Conservation (phyloP, 92 coral and sea anemone species). For the Phenganax subtilis region DNA sequence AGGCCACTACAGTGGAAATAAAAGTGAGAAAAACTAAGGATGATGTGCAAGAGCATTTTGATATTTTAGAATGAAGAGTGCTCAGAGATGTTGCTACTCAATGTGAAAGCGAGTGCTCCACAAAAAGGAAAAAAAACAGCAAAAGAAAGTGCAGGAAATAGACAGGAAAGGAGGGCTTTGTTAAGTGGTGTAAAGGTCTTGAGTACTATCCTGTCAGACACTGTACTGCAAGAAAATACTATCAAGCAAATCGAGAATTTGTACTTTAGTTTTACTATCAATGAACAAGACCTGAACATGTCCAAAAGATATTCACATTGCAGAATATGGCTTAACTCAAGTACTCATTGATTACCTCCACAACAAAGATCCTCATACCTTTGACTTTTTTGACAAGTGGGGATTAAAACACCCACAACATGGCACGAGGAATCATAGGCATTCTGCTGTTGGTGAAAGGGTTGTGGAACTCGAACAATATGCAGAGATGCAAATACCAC, state of each 20-base stretch:
- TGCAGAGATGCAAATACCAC: not conserved
- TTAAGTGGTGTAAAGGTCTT: constrained; percentile 9
- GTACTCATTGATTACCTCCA: too few relatives aligned
- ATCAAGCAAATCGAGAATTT: not conserved
- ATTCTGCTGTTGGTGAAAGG: not conserved
- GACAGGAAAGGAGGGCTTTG: not conserved
- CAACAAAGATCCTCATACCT: not conserved
- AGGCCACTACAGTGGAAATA: constrained; percentile 19
- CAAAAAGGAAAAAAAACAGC: not conserved
- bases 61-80: constrained; percentile 11
- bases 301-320: constrained; percentile 29
- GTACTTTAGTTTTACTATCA: constrained; percentile 11
- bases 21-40: not conserved
- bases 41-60: constrained; percentile 16
- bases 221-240: not conserved
- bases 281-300: constrained; percentile 8
- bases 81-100: constrained; percentile 1
- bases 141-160: not conserved
- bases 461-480: not conserved
- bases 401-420: not conserved
- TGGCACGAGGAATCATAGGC: not conserved
- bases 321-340: not conserved
- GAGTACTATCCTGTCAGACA: not conserved
- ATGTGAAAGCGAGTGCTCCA: not conserved
- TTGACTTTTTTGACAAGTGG: not conserved